Evolutionary conservation across 53 echinoderm and acorn worm genomes (phyloP).

Genomic region (Paelopatides confundens): DNA sequence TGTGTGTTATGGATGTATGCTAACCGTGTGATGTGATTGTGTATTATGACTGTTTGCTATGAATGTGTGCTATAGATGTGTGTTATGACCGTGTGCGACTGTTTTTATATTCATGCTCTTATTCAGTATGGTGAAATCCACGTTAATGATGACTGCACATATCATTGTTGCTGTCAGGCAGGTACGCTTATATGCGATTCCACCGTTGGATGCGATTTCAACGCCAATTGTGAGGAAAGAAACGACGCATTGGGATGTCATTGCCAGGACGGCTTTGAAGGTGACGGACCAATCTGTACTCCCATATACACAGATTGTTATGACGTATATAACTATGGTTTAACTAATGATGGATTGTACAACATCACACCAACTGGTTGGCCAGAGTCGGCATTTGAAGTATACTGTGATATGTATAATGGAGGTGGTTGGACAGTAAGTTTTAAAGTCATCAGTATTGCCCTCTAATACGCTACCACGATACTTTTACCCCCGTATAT

Average conservation of each 20-base stretch:
- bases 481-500: too few relatives aligned
- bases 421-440: conserved; percentile 47
- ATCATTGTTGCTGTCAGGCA: neutral
- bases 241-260: neutral
- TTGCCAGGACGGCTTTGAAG: neutral
- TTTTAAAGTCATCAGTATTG: too few relatives aligned
- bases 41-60: too few relatives aligned
- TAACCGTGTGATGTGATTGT: too few relatives aligned
- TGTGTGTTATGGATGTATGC: too few relatives aligned
- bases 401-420: conserved; percentile 16
- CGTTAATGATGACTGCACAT: neutral
- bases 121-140: neutral
- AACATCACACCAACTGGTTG: conserved; percentile 29
- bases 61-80: too few relatives aligned
- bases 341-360: neutral
- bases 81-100: too few relatives aligned
- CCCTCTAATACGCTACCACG: too few relatives aligned
- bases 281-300: neutral
- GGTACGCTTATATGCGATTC: neutral
- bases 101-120: too few relatives aligned
- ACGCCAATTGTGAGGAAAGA: neutral
- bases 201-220: neutral
- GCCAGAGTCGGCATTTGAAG: conserved; percentile 20
- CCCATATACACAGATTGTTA: neutral
- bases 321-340: neutral